Conservation (phyloP, 2,797 vertebrate species). For the Sternotherus odoratus region DNA sequence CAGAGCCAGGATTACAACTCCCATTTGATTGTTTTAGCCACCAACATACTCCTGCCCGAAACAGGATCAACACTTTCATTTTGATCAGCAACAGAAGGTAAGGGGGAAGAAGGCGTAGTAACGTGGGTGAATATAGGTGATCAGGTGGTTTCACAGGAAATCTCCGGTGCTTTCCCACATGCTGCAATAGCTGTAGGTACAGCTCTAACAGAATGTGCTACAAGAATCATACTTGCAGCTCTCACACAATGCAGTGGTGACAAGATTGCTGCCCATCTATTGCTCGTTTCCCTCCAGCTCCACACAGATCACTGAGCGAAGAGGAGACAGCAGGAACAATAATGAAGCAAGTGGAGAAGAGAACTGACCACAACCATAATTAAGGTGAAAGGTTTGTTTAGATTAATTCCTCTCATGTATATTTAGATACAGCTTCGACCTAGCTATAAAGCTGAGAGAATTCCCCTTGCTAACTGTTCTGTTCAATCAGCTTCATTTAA, state of each 20-base stretch:
- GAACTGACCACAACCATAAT: neutral
- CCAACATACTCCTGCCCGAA: neutral
- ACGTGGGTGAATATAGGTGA: neutral
- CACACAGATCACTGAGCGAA: neutral
- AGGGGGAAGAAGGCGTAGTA: neutral
- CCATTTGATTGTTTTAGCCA: neutral
- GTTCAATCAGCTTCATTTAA: neutral
- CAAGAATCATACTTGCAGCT: neutral
- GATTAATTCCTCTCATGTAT: neutral
- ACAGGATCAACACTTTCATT: neutral
- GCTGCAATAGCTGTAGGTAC: neutral
- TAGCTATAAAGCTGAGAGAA: neutral
- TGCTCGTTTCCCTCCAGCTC: neutral
- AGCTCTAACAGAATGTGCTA: neutral
- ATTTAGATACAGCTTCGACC: neutral
- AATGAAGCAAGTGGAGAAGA: neutral
- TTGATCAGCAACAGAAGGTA: neutral
- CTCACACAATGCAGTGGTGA: neutral
- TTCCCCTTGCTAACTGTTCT: neutral
- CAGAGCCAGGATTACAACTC: neutral
- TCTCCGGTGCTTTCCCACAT: neutral
- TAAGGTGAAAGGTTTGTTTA: neutral
- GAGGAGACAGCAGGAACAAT: neutral
- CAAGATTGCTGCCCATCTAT: neutral
- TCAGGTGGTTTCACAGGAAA: neutral